A percentile compares a stretch with the other conserved stretches of the same genome.
Conservation (phyloP, 2,113 vertebrate species). For the Psammodynastes pulverulentus region DNA sequence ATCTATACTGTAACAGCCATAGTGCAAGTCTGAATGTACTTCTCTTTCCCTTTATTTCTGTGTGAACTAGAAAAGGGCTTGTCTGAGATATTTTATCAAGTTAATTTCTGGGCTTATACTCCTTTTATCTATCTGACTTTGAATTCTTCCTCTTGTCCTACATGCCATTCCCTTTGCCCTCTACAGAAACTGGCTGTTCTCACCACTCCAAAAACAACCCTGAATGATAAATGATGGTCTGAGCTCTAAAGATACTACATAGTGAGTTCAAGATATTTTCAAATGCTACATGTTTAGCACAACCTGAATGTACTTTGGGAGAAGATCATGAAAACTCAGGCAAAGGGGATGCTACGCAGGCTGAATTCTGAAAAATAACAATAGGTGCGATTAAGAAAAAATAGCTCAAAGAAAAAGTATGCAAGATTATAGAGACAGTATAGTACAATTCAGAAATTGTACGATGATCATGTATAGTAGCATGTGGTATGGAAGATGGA, state of each 20-base stretch:
- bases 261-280: neutral
- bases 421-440: neutral
- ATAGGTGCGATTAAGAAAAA: neutral
- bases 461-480: neutral
- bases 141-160: neutral
- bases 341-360: neutral
- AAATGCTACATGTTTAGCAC: neutral
- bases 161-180: neutral
- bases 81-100: neutral
- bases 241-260: neutral
- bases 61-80: neutral
- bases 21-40: neutral
- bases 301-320: neutral
- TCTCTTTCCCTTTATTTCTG: neutral
- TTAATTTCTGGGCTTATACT: neutral
- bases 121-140: too few relatives aligned
- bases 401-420: neutral
- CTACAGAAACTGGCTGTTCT: neutral
- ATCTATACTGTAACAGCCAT: too few relatives aligned
- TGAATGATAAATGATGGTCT: neutral
- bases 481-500: too few relatives aligned
- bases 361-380: neutral
- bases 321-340: neutral
- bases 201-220: neutral
- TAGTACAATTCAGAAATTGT: too few relatives aligned